Evolutionary conservation across 2,888 invertebrate species (phyloP).

Genomic region (Heliothis peltigera): DNA sequence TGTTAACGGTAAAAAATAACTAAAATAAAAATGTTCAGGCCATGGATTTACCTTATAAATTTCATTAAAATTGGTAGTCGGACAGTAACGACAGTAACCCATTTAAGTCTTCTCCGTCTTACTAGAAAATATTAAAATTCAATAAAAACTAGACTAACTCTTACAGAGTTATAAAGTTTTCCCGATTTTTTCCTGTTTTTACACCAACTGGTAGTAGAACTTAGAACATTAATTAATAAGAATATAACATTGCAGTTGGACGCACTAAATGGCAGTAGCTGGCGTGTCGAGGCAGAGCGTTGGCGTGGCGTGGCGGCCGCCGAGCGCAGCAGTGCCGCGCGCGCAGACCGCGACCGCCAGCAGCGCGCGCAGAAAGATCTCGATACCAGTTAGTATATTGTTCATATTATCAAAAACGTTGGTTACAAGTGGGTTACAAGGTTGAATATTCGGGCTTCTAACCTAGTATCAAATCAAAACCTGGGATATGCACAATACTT

Average conservation of each 20-base stretch:
- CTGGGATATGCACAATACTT: too few relatives aligned
- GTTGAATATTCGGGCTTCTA: too few relatives aligned
- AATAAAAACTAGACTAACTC: too few relatives aligned
- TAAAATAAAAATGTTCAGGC: background rate
- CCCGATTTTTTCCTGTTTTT: background rate
- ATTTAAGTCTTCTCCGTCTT: too few relatives aligned
- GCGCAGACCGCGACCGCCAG: conserved; percentile 85
- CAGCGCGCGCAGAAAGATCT: conserved; percentile 87
- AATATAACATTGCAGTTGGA: conserved; percentile 77
- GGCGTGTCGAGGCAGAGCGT: conserved; percentile 85
- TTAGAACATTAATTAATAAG: background rate
- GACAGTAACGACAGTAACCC: too few relatives aligned
- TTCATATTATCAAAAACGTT: too few relatives aligned
- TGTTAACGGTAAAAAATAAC: background rate
- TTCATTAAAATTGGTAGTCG: too few relatives aligned
- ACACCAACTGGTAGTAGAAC: too few relatives aligned
- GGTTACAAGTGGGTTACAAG: too few relatives aligned
- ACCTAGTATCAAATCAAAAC: too few relatives aligned
- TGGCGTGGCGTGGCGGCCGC: conserved; percentile 87
- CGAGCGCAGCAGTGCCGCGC: conserved; percentile 83
- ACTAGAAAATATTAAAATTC: too few relatives aligned
- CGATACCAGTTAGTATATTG: conserved; percentile 81
- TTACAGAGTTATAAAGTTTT: too few relatives aligned
- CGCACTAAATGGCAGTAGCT: conserved; percentile 84
- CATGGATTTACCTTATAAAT: background rate